Evolutionary conservation across 1,140 invertebrate genomes (phyloP).

Genomic region (Danaus plexippus): DNA sequence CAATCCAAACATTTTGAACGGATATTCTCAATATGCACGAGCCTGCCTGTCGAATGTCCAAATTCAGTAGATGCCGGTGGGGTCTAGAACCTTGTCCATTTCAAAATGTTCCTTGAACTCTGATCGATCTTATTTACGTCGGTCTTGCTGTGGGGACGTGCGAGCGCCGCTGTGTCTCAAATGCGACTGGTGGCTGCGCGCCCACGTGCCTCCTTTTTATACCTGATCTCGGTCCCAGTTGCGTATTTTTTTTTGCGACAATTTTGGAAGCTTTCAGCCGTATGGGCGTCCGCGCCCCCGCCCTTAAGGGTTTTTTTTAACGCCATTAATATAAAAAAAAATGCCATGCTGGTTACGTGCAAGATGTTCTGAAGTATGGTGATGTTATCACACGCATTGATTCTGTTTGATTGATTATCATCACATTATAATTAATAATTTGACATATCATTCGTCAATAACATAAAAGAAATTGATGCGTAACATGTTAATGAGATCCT

Average conservation of each 20-base stretch:
- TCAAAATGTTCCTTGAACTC: conserved; percentile 39
- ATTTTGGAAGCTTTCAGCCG: conserved; percentile 69
- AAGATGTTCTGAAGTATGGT: conserved; percentile 13
- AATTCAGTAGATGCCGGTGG: conserved; percentile 60
- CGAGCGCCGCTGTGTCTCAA: conserved; percentile 36
- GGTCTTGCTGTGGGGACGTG: conserved; percentile 44
- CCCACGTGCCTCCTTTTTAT: conserved; percentile 63
- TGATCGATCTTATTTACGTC: conserved; percentile 67
- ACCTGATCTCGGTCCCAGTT: conserved; percentile 52
- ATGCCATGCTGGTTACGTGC: conserved; percentile 37
- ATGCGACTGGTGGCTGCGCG: conserved; percentile 51
- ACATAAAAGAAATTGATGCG: too few relatives aligned
- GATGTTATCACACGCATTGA: background rate
- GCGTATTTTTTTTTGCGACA: conserved; percentile 65
- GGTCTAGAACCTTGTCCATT: conserved; percentile 62
- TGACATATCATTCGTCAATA: background rate
- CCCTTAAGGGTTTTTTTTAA: conserved; percentile 52
- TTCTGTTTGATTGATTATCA: too few relatives aligned
- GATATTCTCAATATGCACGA: conserved; percentile 14
- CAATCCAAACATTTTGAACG: conserved; percentile 19
- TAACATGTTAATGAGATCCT: too few relatives aligned
- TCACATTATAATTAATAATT: too few relatives aligned
- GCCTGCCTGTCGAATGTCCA: conserved; percentile 4
- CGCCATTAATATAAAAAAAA: conserved; percentile 41
- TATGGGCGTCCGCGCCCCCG: conserved; percentile 56